Conservation (phyloP, 2,113 vertebrate genomes). For the Empidonax alnorum region DNA sequence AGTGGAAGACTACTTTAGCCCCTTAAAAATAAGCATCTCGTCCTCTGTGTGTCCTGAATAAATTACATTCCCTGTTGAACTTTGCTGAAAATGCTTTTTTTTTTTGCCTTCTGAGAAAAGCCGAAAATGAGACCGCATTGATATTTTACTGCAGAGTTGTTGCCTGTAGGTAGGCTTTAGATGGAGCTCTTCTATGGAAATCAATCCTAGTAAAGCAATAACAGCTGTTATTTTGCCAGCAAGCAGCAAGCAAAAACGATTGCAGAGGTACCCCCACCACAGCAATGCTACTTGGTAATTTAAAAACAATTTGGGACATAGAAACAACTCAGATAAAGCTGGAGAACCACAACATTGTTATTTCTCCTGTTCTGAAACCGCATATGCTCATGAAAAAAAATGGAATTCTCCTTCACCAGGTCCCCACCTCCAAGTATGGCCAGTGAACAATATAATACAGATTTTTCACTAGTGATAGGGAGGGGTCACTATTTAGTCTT, state of each 20-base stretch:
- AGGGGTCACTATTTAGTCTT: background rate
- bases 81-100: slow-evolving; percentile 5
- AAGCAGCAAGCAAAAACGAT: background rate
- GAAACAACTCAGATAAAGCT: background rate
- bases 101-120: background rate
- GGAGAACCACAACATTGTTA: background rate
- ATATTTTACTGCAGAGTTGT: slow-evolving; percentile 55
- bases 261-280: background rate
- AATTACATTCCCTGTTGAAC: background rate
- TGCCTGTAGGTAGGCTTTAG: slow-evolving; percentile 65
- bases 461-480: background rate
- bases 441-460: background rate
- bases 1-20: background rate
- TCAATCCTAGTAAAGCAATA: slow-evolving; percentile 45
- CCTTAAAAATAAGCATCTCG: background rate
- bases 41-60: background rate
- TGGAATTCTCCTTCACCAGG: background rate
- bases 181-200: slow-evolving; percentile 58
- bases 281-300: background rate
- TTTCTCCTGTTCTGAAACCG: background rate
- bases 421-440: background rate
- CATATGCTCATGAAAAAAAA: background rate
- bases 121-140: background rate
- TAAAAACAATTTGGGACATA: slow-evolving; percentile 4
- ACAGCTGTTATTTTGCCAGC: slow-evolving; percentile 48